Base-by-base conservation (phyloP, 2,113 vertebrate species). In the Neolamprologus toae region DNA sequence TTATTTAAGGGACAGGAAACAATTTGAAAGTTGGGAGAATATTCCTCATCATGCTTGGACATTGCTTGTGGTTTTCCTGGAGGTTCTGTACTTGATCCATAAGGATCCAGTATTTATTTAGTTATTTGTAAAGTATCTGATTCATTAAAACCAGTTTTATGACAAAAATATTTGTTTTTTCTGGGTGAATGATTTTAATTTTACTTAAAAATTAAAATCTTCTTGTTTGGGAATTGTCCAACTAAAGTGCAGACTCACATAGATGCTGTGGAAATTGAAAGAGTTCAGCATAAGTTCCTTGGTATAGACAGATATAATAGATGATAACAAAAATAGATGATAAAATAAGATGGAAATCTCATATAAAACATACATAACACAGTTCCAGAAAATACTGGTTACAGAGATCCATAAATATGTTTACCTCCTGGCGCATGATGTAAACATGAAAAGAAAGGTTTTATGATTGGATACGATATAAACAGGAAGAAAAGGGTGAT, bases 51-150 rank as follows among this genome's bases (percentile, higher is more conserved):
- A 59, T 59, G 23, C 55, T 26, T 57, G 54, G 54, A 55, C 11
- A 55, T 55, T 55, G 54, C 21, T 57, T 57, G 54, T 57, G 23
- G 23, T 16, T 0, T 57, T 28, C 23, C 55, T 26, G 23, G 13
- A 26, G 23, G 23, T 57, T 2, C 23, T 57, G 2, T 57, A 57
- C 54, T 59, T 16, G 13, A 0, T 59, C 55, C 55, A 16, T 28
- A 59, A 5, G 0, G 23, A 59, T 28, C 0, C 13, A 59, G 13
- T 59, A 59, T 59, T 28, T 59, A 0, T 59, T 9, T 59, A 2
- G 55, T 59, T 59, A 59, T 59, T 59, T 59, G 55, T 59, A 59
- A 59, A 14, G 0, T 59, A 16, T 26, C 54, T 0, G 7, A 26
- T 26, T 57, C 12, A 57, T 57, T 57, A 2, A 26, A 57, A 57